Conservation (phyloP, 2,113 vertebrate species). For the Pituophis catenifer region DNA sequence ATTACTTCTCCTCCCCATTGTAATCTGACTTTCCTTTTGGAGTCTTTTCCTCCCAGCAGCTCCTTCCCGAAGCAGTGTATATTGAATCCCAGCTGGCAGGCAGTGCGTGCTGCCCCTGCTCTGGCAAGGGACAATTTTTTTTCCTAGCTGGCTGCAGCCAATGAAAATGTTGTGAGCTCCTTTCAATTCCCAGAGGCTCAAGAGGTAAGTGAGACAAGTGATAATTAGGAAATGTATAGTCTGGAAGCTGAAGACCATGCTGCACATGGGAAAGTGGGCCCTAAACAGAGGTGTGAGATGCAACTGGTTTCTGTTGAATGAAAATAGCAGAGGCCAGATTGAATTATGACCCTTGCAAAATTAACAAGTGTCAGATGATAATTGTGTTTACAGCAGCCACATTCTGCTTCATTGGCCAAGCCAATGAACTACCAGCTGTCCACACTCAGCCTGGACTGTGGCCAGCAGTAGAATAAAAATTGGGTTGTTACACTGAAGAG, state of each 20-base stretch:
- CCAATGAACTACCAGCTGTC: neutral
- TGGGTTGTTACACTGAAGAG: neutral
- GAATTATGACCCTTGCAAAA: neutral
- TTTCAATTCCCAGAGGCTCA: neutral
- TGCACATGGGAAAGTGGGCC: neutral
- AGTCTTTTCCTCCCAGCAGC: neutral
- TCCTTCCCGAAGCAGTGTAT: neutral
- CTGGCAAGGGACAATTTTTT: neutral
- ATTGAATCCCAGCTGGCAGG: neutral
- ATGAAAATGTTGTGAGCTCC: neutral
- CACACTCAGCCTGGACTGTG: neutral
- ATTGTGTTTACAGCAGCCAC: neutral
- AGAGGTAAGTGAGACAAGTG: neutral
- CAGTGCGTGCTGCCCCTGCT: neutral
- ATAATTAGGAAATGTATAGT: neutral
- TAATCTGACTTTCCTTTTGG: neutral
- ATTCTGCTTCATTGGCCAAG: neutral
- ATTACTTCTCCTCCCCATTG: neutral
- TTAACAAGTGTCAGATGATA: neutral
- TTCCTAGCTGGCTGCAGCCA: neutral
- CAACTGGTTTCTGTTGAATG: neutral
- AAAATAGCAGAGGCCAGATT: neutral
- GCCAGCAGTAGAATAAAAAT: neutral
- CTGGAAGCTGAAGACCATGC: neutral
- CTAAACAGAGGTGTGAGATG: neutral